Evolutionary conservation across 2,113 vertebrate species (phyloP).

Genomic region (Neogobius melanostomus): DNA sequence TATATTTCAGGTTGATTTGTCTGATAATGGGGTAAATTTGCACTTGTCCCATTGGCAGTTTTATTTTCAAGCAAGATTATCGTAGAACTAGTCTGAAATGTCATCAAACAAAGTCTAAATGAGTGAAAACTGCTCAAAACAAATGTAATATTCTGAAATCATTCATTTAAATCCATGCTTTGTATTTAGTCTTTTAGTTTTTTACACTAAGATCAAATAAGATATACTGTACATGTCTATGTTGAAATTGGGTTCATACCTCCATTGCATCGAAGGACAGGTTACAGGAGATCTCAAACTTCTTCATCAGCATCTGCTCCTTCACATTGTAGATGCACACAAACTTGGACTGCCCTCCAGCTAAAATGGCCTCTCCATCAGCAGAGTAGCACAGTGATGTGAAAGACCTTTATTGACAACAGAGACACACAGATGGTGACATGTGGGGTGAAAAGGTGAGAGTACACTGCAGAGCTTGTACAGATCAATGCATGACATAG

Average conservation of each 20-base stretch:
- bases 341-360: conserved; percentile 90
- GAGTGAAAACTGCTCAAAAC: too few species aligned
- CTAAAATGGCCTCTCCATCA: conserved; percentile 88
- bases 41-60: too few species aligned
- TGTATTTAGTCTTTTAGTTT: too few species aligned
- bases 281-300: conserved; percentile 97
- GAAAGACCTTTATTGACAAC: conserved; percentile 80
- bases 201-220: not conserved
- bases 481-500: too few species aligned
- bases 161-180: too few species aligned
- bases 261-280: conserved; percentile 96
- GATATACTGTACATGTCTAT: not conserved
- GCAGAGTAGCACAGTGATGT: conserved; percentile 93
- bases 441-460: not conserved
- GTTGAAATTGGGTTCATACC: conserved; percentile 65
- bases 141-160: too few species aligned
- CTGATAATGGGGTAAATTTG: too few species aligned
- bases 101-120: too few species aligned
- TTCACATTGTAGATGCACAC: conserved; percentile 93
- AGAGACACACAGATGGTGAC: not conserved
- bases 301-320: conserved; percentile 94
- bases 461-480: too few species aligned
- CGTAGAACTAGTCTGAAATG: too few species aligned
- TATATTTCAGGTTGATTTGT: too few species aligned
- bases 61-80: too few species aligned